Conservation (phyloP, 1,140 invertebrate genomes). For the Leptopilina boulardi region DNA sequence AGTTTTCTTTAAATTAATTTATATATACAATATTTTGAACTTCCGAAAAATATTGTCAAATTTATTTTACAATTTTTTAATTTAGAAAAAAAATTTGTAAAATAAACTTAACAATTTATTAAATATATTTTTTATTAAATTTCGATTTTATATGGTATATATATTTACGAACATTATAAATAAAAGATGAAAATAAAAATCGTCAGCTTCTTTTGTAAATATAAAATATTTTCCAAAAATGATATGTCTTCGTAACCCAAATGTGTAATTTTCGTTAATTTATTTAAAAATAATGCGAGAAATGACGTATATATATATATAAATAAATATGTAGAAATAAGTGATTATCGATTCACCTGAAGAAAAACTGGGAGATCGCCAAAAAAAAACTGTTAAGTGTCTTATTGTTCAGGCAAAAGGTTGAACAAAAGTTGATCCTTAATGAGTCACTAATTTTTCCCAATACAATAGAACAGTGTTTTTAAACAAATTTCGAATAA, state of each 20-base stretch:
- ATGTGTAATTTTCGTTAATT: conserved; percentile 14
- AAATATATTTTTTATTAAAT: no score
- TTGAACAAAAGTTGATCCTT: conserved; percentile 66
- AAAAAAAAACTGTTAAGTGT: conserved; percentile 72
- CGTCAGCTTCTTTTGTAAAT: conserved; percentile 22
- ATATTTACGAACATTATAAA: no score
- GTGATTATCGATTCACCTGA: conserved; percentile 50
- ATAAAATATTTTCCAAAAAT: conserved; percentile 21
- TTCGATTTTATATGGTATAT: no score
- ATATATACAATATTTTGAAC: no score
- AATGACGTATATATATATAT: conserved; percentile 37
- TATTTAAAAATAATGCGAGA: conserved; percentile 37
- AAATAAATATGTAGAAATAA: conserved; percentile 39
- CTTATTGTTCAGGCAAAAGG: conserved; percentile 73
- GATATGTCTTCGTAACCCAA: background rate
- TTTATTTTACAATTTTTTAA: no score
- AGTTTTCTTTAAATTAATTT: background rate
- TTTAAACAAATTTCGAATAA: no score
- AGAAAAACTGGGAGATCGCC: conserved; percentile 55
- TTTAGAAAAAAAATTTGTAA: no score
- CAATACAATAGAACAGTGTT: no score
- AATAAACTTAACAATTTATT: no score
- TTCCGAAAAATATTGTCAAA: no score
- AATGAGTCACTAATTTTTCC: background rate
- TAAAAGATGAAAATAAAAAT: background rate